Evolutionary conservation across 1,140 invertebrate species (phyloP), one percentile per base, ranked within the genome.

Genomic region (Brachionus sp.): DNA sequence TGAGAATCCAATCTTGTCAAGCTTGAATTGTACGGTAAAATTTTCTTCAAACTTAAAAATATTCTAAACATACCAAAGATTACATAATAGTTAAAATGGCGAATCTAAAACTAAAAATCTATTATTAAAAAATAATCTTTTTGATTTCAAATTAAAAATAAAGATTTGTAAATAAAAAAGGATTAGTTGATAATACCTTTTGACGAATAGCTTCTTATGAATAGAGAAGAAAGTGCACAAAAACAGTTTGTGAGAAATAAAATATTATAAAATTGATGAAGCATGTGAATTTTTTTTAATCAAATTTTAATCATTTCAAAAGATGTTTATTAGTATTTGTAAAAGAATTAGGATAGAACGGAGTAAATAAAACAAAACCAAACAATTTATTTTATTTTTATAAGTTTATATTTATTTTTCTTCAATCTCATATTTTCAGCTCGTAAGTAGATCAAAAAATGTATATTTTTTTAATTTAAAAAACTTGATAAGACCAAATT

Each of bases 91-190:
- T 19, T 57, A 19, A 19, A 16, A 23, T 57, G 16, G 16, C 19
- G n/a, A 57, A 57, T 57, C 50, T 23, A 57, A 57, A 57, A 10
- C 12, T 10, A 42, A 42, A n/a, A 42, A 42, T 42, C 39, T 42
- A 2, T 42, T 42, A 57, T 57, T 57, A 19, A 57, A 57, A 57
- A 57, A 57, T 57, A 57, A 57, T 57, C 50, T 57, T 57, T 57
- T 57, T 57, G 19, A 57, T 57, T 57, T 57, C 50, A 57, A 57
- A 57, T 57, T 57, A 57, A 57, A 57, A 57, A 50, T 57, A 57
- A 19, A 57, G 50, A 57, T 57, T 57, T 57, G 16, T 57, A 57
- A 57, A 57, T 19, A 57, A 57, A 57, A 57, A 57, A 57, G 50
- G 50, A 57, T 57, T 57, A 57, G 50, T 57, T 57, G 50, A 53